Percentiles rank a stretch among this genome's conserved stretches.
phyloP scores from a whole-genome alignment of 2,888 invertebrate genomes.

The Cryptocheilus praepositus region DNA sequence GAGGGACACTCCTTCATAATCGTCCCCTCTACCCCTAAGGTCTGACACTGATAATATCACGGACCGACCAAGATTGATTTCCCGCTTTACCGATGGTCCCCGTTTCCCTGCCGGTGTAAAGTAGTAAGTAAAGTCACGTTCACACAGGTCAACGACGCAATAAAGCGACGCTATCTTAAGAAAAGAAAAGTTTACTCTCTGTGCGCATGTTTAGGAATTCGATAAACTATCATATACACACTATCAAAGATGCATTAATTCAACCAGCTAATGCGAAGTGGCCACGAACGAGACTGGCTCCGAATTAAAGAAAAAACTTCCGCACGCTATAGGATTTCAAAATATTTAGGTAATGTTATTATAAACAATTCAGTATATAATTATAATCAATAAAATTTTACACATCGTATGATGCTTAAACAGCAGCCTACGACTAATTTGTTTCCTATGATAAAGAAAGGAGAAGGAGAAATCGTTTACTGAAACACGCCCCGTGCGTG shows the following conservation, averaged over 20 bases:
- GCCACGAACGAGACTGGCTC: not conserved
- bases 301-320: not conserved
- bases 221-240: not conserved
- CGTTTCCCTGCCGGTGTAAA: not conserved
- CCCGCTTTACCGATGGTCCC: too few species aligned
- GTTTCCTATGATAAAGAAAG: constrained; percentile 8
- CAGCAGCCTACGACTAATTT: constrained; percentile 24
- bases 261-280: not conserved
- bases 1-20: not conserved
- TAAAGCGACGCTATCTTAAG: not conserved
- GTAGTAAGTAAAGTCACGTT: not conserved
- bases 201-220: constrained; percentile 2
- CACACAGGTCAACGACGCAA: not conserved
- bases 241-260: constrained; percentile 3
- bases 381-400: constrained; percentile 23
- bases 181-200: constrained; percentile 1
- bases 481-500: not conserved
- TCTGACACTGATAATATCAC: too few species aligned
- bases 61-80: too few species aligned
- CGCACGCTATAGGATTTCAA: constrained; percentile 2
- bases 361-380: constrained; percentile 20
- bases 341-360: constrained; percentile 2
- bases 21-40: too few species aligned
- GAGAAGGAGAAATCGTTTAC: not conserved
- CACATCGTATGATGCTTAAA: constrained; percentile 26